Conservation (phyloP, 1,140 invertebrate species). For the Drosophila willistoni region DNA sequence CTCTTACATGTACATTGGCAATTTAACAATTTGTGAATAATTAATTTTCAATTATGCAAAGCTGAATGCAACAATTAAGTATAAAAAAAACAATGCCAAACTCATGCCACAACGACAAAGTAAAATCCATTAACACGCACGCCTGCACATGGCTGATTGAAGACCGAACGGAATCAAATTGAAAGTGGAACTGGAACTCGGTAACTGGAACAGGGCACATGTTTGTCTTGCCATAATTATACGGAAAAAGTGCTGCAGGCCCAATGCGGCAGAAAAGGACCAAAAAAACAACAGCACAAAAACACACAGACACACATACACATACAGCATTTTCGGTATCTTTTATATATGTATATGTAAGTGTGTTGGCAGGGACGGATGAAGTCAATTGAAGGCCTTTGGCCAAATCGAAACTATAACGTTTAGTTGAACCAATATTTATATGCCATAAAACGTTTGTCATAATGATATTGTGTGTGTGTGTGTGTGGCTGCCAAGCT, state of each 20-base stretch:
- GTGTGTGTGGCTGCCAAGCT: too few relatives aligned
- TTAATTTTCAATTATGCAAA: slow-evolving; percentile 80
- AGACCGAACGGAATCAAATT: neutral
- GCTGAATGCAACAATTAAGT: slow-evolving; percentile 38
- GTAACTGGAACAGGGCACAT: slow-evolving; percentile 35
- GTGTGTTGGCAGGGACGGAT: slow-evolving; percentile 2
- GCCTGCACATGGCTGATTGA: slow-evolving; percentile 31
- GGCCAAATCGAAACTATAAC: neutral
- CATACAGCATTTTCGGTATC: neutral
- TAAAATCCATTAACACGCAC: slow-evolving; percentile 69
- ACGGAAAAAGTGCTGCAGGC: slow-evolving; percentile 62
- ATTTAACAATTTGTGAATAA: slow-evolving; percentile 79
- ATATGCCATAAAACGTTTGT: too few relatives aligned
- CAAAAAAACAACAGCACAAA: neutral
- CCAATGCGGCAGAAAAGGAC: slow-evolving; percentile 28
- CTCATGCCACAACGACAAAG: slow-evolving; percentile 25
- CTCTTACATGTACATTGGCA: slow-evolving; percentile 29
- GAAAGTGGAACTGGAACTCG: neutral
- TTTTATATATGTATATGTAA: neutral
- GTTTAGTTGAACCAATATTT: neutral
- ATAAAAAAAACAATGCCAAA: neutral
- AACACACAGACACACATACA: neutral
- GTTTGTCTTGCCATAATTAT: slow-evolving; percentile 75
- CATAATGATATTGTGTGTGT: too few relatives aligned
- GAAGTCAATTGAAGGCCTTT: neutral